phyloP scores from a whole-genome alignment of 2,113 vertebrate genomes.

The Cephalopterus ornatus region DNA sequence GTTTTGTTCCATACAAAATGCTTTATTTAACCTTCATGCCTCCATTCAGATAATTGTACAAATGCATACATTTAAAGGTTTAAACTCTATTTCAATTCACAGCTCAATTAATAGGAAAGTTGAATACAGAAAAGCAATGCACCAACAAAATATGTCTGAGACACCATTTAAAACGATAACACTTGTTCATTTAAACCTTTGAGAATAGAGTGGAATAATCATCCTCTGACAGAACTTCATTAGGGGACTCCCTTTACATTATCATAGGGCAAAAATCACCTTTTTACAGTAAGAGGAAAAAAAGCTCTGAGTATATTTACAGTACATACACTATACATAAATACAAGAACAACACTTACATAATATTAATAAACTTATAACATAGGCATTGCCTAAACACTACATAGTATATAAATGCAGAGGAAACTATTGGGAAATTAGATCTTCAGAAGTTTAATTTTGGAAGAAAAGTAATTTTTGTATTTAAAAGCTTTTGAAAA shows the following conservation, averaged over 20 bases:
- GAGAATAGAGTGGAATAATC: slow-evolving; percentile 88
- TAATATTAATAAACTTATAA: slow-evolving; percentile 97
- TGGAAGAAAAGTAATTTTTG: slow-evolving; percentile 70
- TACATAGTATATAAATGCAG: slow-evolving; percentile 88
- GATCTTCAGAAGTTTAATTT: slow-evolving; percentile 74
- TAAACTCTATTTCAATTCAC: slow-evolving; percentile 99
- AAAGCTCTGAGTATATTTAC: slow-evolving; percentile 99
- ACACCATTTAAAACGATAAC: slow-evolving; percentile 90
- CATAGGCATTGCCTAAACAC: slow-evolving; percentile 89
- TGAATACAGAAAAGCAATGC: slow-evolving; percentile 95
- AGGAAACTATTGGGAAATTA: slow-evolving; percentile 86
- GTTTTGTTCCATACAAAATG: slow-evolving; percentile 97
- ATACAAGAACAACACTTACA: slow-evolving; percentile 99
- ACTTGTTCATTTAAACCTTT: slow-evolving; percentile 89
- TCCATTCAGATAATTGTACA: slow-evolving; percentile 99
- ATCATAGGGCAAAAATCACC: slow-evolving; percentile 88
- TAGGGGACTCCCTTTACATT: slow-evolving; percentile 91
- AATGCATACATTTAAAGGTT: slow-evolving; percentile 98
- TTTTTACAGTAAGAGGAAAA: slow-evolving; percentile 91
- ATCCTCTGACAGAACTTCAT: slow-evolving; percentile 88
- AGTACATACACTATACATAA: slow-evolving; percentile 99
- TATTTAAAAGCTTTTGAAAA: slow-evolving; percentile 73
- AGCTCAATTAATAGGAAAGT: slow-evolving; percentile 98
- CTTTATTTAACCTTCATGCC: slow-evolving; percentile 99
- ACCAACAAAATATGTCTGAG: slow-evolving; percentile 96